phyloP scores from a whole-genome alignment of 2,797 vertebrate genomes.

The Pogonophryne albipinna region DNA sequence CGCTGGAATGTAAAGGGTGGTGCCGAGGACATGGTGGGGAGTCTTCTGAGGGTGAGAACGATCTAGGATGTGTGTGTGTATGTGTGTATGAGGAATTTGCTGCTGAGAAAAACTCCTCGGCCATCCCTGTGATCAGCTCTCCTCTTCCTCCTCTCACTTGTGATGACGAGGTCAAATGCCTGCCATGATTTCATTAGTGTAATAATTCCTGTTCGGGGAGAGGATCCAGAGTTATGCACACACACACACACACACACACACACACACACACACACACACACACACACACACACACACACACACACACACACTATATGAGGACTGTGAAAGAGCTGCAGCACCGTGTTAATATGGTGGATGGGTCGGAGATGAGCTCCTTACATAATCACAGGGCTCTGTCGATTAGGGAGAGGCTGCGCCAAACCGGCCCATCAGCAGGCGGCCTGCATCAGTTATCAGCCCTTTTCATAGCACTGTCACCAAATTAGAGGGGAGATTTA shows the following conservation, averaged over 20 bases:
- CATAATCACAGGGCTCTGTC: constrained; percentile 63
- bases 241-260: constrained; percentile 10
- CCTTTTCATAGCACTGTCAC: constrained; percentile 68
- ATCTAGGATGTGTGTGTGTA: constrained; percentile 52
- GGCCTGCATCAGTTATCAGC: constrained; percentile 64
- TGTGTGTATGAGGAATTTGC: constrained; percentile 63
- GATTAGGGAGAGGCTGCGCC: constrained; percentile 59
- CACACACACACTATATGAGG: constrained; percentile 20
- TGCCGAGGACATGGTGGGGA: constrained; percentile 38
- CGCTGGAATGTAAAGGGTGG: constrained; percentile 67
- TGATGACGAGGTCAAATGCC: constrained; percentile 79
- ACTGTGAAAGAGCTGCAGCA: constrained; percentile 55
- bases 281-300: constrained; percentile 18
- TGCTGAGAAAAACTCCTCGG: constrained; percentile 65
- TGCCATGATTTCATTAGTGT: constrained; percentile 80
- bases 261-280: constrained; percentile 20
- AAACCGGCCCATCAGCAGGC: constrained; percentile 62
- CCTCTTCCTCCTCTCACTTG: constrained; percentile 54
- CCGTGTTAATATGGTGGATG: constrained; percentile 51
- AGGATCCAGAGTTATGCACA: constrained; percentile 40
- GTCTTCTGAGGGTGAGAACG: constrained; percentile 58
- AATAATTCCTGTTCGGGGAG: constrained; percentile 68
- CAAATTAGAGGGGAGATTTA: constrained; percentile 78
- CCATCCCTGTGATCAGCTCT: constrained; percentile 64
- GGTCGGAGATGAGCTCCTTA: constrained; percentile 77